These are phyloP conservation scores for Maccullochella peelii DNA, from an alignment of 2,113 vertebrate genomes.

Conservation along the genomic window DNA sequence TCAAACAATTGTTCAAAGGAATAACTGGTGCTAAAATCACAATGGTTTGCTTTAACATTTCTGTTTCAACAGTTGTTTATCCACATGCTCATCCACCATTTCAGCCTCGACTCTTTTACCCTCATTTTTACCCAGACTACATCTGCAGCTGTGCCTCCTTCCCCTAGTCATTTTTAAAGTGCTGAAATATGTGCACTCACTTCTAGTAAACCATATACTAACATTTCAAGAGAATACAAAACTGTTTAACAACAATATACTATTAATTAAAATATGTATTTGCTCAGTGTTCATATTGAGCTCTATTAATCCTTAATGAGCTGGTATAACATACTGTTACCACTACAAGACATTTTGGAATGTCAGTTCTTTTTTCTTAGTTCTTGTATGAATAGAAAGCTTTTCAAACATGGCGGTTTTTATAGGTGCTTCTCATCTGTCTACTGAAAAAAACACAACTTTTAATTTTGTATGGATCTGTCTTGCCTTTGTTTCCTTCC, in stretches of 20 bases:
- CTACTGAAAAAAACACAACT: background rate
- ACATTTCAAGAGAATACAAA: background rate
- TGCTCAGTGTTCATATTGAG: too few species aligned
- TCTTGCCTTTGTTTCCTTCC: background rate
- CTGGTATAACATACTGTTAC: background rate
- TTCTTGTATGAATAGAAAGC: background rate
- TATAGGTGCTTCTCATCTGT: background rate
- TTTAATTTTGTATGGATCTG: conserved; percentile 4
- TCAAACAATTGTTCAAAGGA: background rate
- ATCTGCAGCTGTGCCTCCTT: background rate
- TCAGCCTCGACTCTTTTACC: too few species aligned
- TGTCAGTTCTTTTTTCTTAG: background rate
- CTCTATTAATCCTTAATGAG: background rate
- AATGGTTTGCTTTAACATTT: background rate
- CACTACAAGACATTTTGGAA: background rate
- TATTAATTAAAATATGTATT: background rate
- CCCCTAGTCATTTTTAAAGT: background rate
- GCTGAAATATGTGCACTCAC: background rate
- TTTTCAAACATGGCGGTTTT: background rate
- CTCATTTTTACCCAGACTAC: background rate
- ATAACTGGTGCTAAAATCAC: background rate
- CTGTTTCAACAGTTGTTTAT: background rate
- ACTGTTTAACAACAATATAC: background rate
- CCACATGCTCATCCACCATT: background rate
- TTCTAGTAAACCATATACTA: background rate